These are phyloP conservation scores for Cactoblastis cactorum DNA, from an alignment of 2,888 invertebrate species.

Conservation along the genomic window DNA sequence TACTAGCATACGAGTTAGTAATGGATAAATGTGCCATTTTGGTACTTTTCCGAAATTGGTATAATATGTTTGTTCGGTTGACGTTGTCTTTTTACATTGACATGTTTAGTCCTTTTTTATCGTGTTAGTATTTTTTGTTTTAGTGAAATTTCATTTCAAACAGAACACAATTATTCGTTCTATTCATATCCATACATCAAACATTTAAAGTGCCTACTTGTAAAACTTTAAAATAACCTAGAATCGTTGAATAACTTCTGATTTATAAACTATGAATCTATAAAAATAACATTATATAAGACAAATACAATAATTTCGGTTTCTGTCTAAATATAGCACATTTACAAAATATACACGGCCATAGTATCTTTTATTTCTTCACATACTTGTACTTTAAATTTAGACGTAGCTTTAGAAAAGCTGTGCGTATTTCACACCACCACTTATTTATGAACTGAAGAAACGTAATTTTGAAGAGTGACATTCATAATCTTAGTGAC, in stretches of 20 bases:
- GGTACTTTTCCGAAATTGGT: background rate
- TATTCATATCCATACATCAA: no score
- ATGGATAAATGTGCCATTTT: background rate
- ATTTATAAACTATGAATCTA: no score
- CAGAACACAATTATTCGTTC: no score
- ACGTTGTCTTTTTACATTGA: background rate
- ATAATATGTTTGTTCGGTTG: background rate
- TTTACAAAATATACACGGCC: background rate
- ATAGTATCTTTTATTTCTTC: background rate
- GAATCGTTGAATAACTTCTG: no score
- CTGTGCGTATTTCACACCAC: background rate
- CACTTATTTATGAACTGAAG: no score
- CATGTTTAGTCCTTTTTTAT: background rate
- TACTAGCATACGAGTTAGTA: background rate
- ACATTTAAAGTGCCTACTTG: no score
- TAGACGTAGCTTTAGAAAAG: constrained; percentile 7
- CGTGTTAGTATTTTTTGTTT: no score
- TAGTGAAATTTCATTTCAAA: no score
- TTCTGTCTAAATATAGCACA: background rate
- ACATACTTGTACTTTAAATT: background rate
- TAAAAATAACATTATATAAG: no score
- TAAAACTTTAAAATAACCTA: no score
- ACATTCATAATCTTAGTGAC: constrained; percentile 15
- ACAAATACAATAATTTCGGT: no score
- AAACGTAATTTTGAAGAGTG: no score